Conservation (phyloP, 2,797 vertebrate genomes). For the Spinus pinus region DNA sequence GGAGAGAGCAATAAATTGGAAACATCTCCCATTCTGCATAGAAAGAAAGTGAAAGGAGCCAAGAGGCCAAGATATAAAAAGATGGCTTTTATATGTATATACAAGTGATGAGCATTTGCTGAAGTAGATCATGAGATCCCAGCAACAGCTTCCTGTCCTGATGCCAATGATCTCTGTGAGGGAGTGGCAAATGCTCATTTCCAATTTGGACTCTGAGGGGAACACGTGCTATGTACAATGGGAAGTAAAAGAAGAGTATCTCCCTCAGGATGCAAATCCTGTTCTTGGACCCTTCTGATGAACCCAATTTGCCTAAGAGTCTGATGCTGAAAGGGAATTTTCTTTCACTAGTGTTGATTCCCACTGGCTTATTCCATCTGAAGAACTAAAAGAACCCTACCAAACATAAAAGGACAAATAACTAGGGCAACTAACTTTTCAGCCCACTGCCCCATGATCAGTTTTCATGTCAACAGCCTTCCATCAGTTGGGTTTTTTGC, state of each 20-base stretch:
- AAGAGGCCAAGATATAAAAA: background rate
- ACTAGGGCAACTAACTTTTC: background rate
- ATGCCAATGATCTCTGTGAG: background rate
- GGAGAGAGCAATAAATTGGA: background rate
- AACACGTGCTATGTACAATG: background rate
- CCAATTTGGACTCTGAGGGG: background rate
- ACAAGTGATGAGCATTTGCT: background rate
- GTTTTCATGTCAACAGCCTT: background rate
- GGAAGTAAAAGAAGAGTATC: background rate
- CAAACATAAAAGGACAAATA: background rate
- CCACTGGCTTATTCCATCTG: background rate
- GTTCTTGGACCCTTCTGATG: background rate
- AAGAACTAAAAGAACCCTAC: background rate
- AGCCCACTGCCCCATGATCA: background rate
- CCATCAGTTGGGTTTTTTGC: background rate
- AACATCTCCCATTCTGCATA: background rate
- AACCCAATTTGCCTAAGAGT: background rate
- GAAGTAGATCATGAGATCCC: background rate
- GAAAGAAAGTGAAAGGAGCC: conserved; percentile 8
- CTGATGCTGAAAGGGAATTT: background rate
- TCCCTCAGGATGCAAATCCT: background rate
- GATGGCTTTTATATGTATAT: conserved; percentile 4
- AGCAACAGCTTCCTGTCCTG: background rate
- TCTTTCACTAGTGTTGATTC: background rate
- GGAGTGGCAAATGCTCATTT: background rate